Evolutionary conservation across 2,888 invertebrate species (phyloP), one percentile per base, ranked within the genome.

Genomic region (Ichneumon xanthorius): DNA sequence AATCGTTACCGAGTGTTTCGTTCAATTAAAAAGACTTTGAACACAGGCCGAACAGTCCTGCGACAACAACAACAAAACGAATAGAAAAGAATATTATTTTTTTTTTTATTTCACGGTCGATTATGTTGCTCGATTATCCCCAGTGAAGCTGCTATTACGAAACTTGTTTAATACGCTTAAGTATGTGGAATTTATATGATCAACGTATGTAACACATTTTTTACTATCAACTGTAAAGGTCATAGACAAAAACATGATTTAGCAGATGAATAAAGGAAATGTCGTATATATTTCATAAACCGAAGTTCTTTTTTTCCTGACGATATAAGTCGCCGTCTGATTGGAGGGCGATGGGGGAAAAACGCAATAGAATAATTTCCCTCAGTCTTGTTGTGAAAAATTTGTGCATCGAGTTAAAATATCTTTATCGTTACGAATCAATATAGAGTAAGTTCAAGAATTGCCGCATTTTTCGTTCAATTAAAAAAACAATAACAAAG

Each of bases 271-370:
- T 80, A 84, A 70, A 76, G 67, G 50, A 55, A 82, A 55, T 50
- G 50, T 80, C 65, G 22, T 76, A 70, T 81, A 84, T 80, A 77
- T 80, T 84, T 82, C 82, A 71, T 78, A 78, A 78, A 65, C 33
- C 26, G 6, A 33, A 63, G 65, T 63, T 45, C 45, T 63, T 65
- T 14, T 63, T 65, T 14, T 63, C 63, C 63, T 63, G 63, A 16
- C 33, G 63, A 55, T 11, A 19, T 9, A 55, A 19, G 0, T 11
- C 53, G 19, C 19, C 22, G 55, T 55, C 53, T n/a, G 0, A 2
- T 55, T n/a, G 22, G 19, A 9, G 55, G 55, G 55, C 22, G 22
- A 22, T 7, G 55, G 26, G 58, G 1, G 26, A 26, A 1, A 26
- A 26, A 26, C 22, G 45, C 72, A 11, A 26, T 76, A 14, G 68